Conservation (phyloP, 1,140 invertebrate species). For the Dendrolimus kikuchii region DNA sequence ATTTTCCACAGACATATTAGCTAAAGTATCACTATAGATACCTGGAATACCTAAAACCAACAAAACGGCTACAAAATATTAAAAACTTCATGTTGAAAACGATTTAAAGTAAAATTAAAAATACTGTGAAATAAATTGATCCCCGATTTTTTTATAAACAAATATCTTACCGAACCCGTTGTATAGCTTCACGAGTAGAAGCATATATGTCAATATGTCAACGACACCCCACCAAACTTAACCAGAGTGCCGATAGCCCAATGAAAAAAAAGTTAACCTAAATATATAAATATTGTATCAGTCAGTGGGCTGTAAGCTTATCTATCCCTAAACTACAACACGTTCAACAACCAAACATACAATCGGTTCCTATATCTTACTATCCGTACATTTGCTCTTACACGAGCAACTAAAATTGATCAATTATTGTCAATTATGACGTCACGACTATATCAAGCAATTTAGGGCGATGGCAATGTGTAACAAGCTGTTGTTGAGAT, state of each 20-base stretch:
- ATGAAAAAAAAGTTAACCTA: slow-evolving; percentile 27
- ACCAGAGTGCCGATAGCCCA: slow-evolving; percentile 13
- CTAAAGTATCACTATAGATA: no score
- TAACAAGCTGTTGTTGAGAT: no score
- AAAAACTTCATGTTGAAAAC: no score
- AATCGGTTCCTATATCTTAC: not conserved
- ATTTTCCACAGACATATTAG: no score
- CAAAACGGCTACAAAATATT: no score
- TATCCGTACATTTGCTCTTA: not conserved
- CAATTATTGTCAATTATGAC: no score
- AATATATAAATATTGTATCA: slow-evolving; percentile 36
- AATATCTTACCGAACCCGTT: not conserved
- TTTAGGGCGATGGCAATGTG: no score
- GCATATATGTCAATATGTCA: not conserved
- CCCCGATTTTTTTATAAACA: slow-evolving; percentile 8
- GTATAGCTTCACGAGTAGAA: not conserved
- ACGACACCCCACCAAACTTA: slow-evolving; percentile 4
- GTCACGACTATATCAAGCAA: no score
- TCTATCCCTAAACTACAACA: slow-evolving; percentile 19
- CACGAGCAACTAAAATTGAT: no score
- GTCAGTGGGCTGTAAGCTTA: slow-evolving; percentile 30
- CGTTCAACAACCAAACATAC: slow-evolving; percentile 12
- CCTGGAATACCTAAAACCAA: no score
- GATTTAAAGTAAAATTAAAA: not conserved
- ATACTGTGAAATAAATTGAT: slow-evolving; percentile 22